Base-by-base conservation (phyloP, 2,797 vertebrate genomes). In the Echiichthys vipera region DNA sequence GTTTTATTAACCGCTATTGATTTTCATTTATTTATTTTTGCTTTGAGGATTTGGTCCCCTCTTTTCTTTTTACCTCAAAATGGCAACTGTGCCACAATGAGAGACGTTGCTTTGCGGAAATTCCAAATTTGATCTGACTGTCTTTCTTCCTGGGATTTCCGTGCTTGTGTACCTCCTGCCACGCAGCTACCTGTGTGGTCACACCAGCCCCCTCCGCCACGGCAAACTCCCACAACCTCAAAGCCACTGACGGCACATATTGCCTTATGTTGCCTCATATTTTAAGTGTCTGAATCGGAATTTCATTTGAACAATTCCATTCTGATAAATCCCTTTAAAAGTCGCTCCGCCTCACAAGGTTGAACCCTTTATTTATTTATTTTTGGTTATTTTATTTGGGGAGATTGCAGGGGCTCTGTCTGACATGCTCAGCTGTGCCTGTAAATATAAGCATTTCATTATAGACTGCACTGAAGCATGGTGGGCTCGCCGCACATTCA, bases 401-500 rank as follows among this genome's bases (percentile, higher is more conserved):
- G 96, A 97, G 96, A 96, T 96, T 96, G 92, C 89, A 76, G 88
- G 92, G 94, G 96, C 95, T 96, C 95, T 96, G 96, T 96, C 95
- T 96, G 96, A 97, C 96, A 97, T 68, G 95, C 96, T 97, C 96
- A 95, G 94, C 94, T 96, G 96, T 96, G 96, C 96, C 96, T 97
- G 95, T 97, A 98, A 97, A 98, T 98, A 95, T 96, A 97, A 98
- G 96, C 96, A 96, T 99, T 99, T 98, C 96, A 97, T 99, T 98
- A 97, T 96, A 96, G 95, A 95, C 95, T 96, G 96, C 96, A 96
- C 94, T 96, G 96, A 97, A 97, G 96, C 96, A 96, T 98, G 96
- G 93, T 95, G 93, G 96, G 95, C 91, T 91, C 91, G 90, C 91
- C 74, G 68, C 90, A 89, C 89, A 89, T 88, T 84, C 86, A 88